These are phyloP conservation scores for Leucoptera coffeella DNA, from an alignment of 2,888 invertebrate genomes.

Conservation along the genomic window DNA sequence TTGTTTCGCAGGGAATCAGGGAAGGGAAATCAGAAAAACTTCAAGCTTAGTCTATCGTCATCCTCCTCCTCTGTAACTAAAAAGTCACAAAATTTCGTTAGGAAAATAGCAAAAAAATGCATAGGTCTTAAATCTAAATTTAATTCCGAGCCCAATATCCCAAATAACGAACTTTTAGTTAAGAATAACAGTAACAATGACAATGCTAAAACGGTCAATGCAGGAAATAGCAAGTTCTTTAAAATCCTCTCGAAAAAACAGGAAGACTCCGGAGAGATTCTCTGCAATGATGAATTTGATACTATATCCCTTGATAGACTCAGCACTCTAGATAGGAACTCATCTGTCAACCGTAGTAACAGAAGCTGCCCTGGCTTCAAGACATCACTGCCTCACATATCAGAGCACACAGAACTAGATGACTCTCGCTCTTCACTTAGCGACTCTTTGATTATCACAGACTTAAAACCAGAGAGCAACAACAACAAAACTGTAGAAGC, in stretches of 20 bases:
- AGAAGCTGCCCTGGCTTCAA: constrained; percentile 44
- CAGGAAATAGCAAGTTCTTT: constrained; percentile 46
- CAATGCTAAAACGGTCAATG: constrained; percentile 23
- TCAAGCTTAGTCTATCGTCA: constrained; percentile 37
- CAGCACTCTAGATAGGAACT: constrained; percentile 35
- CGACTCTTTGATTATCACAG: constrained; percentile 17
- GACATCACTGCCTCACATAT: constrained; percentile 40
- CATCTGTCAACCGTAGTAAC: constrained; percentile 38
- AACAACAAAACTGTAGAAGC: constrained; percentile 15
- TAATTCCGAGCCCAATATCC: constrained; percentile 45
- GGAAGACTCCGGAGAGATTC: constrained; percentile 38
- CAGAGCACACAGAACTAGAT: constrained; percentile 39
- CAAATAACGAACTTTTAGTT: constrained; percentile 25
- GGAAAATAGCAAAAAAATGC: constrained; percentile 49
- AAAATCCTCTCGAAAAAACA: constrained; percentile 39
- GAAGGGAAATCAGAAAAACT: constrained; percentile 43
- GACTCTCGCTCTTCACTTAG: constrained; percentile 24
- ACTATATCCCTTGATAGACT: constrained; percentile 40
- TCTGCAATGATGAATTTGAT: constrained; percentile 42
- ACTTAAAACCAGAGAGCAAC: constrained; percentile 15
- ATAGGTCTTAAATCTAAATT: constrained; percentile 45
- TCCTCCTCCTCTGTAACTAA: constrained; percentile 32
- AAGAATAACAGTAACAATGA: constrained; percentile 22
- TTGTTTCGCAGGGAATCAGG: constrained; percentile 48
- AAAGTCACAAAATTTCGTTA: constrained; percentile 41